Evolutionary conservation across 2,797 vertebrate genomes (phyloP), one percentile per base, ranked within the genome.

Genomic region (Myripristis murdjan): DNA sequence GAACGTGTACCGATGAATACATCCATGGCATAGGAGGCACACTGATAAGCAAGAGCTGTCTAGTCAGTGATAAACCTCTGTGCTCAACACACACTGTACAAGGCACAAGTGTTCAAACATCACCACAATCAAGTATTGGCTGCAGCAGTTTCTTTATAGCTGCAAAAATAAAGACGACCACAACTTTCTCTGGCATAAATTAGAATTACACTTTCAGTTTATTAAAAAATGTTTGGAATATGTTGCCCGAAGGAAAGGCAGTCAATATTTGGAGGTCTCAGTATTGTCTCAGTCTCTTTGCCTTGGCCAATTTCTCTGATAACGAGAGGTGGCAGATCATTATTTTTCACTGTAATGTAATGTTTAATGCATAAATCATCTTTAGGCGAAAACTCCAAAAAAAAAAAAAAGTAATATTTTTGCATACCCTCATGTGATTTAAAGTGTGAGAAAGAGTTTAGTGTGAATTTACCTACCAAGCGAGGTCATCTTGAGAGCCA

Each of bases 1-100:
- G 65, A 55, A 68, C 60, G 22, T 20, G 51, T 14, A 31, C 47
- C 54, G 10, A 4, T 60, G 56, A 68, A 62, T 61, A 53, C 18
- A 46, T 59, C 52, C 33, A 31, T 2, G 8, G 65, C 18, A 26
- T 9, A 58, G 1, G 24, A 37, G 55, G 14, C 54, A 47, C 15
- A 33, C 0, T 48, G 61, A 73, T 58, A 44, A 48, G 63, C 28
- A 44, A 56, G 41, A 22, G 53, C 64, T 52, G 1, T 57, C 53
- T 35, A 63, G 44, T 0, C 15, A 33, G 10, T 39, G 37, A 15
- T 14, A 39, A 39, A 39, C 37, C 37, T 39, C 37, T 3, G 37
- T 39, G 37, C 37, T 39, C 12, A 14, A 15, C 14, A 39, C 37
- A 39, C 37, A 39, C 12, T 39, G 22, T 41, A 11, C n/a, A 15